Base-by-base conservation (phyloP, 92 coral and sea anemone species). In the Paragorgia papillata region DNA sequence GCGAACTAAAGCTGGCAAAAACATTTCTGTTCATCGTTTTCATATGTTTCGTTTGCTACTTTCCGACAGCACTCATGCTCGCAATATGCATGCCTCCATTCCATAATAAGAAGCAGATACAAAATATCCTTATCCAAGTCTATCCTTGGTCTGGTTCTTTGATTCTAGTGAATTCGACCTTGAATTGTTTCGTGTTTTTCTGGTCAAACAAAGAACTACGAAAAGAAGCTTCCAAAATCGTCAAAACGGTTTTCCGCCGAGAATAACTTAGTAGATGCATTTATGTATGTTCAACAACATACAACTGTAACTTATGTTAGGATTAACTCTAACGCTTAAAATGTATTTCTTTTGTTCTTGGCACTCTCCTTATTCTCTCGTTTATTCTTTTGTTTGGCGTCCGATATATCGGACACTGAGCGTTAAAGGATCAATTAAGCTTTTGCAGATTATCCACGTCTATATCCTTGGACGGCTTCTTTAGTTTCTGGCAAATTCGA, bases 101-200 rank as follows among this genome's bases (percentile, higher is more conserved):
- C 4, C 5, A 5, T 3, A 51, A 5, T 3, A 51, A 51, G 21
- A 7, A 51, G 24, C n/a, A 27, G n/a, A 48, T 17, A 28, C 20
- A 26, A 7, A 43, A 69, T n/a, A 26, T 18, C 2, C 40, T 69
- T 0, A 40, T 51, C 37, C 76, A 69, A 24, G 25, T 69, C 21
- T 43, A 69, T 26, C 28, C 54, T 28, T 48, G 59, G 76, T 41
- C 60, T 29, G 40, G 29, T 18, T 46, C 76, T 46, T 49, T 51
- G 46, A 39, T 69, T 28, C 60, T 44, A 51, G 28, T 69, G 40
- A 69, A 69, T 37, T 69, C 76, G 2, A 69, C 76, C 25, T 30
- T 48, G 41, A 69, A 69, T 30, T 69, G 76, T 51, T 17, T 69
- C 7, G 33, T 69, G 1, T 69, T 69, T 51, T 69, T 69, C 54